phyloP scores from a whole-genome alignment of 2,113 vertebrate genomes.

The Planiliza haematocheilus region DNA sequence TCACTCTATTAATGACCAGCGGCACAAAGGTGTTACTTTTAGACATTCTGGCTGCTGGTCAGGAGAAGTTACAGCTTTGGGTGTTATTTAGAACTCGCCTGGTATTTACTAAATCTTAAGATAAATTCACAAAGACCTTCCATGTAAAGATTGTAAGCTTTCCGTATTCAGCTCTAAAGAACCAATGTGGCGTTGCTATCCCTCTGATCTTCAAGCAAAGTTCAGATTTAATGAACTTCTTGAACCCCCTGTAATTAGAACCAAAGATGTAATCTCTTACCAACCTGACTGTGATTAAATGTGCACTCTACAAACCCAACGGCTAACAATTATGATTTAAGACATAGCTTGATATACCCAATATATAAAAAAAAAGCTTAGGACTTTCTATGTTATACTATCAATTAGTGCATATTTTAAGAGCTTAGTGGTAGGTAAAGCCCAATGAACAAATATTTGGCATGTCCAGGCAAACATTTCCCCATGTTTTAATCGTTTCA shows the following conservation, averaged over 20 bases:
- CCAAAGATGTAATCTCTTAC: background rate
- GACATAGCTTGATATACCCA: conserved; percentile 36
- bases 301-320: conserved; percentile 11
- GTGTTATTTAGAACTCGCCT: background rate
- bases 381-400: conserved; percentile 45
- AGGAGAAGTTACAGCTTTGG: background rate
- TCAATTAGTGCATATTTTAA: conserved; percentile 74
- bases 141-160: background rate
- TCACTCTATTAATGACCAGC: too few species aligned
- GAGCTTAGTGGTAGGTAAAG: conserved; percentile 75
- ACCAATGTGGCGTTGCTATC: background rate
- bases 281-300: conserved; percentile 13
- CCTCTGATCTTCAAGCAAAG: background rate
- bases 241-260: conserved; percentile 8
- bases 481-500: conserved; percentile 64
- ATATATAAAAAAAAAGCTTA: conserved; percentile 18
- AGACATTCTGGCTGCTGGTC: background rate
- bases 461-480: conserved; percentile 74
- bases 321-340: conserved; percentile 45
- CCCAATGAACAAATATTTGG: conserved; percentile 79
- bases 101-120: background rate
- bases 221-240: background rate
- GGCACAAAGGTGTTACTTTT: background rate
- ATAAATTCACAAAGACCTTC: background rate
- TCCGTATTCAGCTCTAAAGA: background rate